Evolutionary conservation across 2,113 vertebrate genomes (phyloP).

Genomic region (Psittacara wagleri): DNA sequence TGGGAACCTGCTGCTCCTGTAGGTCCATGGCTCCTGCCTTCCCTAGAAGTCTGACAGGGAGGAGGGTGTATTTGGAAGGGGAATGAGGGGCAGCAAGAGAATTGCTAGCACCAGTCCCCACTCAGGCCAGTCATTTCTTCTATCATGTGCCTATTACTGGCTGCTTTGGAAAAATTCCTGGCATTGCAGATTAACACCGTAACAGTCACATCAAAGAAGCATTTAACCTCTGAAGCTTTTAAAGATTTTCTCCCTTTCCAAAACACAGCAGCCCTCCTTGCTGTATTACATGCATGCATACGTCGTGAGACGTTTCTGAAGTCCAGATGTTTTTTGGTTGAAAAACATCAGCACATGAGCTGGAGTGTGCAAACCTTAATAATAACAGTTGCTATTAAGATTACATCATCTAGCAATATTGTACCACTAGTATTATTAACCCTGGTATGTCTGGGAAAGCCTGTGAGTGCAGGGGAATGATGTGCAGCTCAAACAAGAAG

Average conservation of each 20-base stretch:
- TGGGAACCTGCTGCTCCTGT: neutral
- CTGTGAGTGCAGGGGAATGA: neutral
- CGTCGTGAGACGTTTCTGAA: neutral
- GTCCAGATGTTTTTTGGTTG: neutral
- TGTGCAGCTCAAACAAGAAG: neutral
- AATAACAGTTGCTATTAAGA: neutral
- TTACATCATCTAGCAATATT: neutral
- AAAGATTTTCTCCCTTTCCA: neutral
- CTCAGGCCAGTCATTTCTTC: neutral
- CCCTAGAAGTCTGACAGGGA: neutral
- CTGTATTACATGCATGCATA: neutral
- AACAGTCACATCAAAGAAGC: neutral
- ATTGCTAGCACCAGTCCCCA: neutral
- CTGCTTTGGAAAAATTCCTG: neutral
- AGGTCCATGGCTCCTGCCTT: neutral
- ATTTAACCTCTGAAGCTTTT: neutral
- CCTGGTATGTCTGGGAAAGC: neutral
- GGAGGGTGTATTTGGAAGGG: neutral
- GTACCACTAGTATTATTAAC: neutral
- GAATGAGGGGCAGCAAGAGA: neutral
- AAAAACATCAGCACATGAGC: neutral
- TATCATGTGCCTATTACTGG: rapidly evolving
- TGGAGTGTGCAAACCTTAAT: neutral
- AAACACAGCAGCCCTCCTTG: neutral
- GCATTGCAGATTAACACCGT: neutral